Evolutionary conservation across 2,888 invertebrate species (phyloP), one percentile per base, ranked within the genome.

Genomic region (Coremacera marginata): DNA sequence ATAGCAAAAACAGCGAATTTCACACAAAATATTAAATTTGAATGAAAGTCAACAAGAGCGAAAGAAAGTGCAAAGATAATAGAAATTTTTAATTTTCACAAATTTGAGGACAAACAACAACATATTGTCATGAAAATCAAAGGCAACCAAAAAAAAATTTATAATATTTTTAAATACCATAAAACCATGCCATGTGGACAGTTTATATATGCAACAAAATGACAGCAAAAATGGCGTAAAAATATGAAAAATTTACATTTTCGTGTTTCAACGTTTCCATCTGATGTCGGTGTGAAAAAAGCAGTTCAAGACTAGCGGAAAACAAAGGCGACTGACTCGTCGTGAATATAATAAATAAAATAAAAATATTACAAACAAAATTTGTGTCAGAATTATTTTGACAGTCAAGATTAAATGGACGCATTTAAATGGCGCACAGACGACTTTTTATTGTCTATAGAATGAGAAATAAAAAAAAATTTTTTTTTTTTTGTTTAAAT

Each of bases 341-440:
- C 22, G 27, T 60, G 27, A 25, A 60, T 27, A 27, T 27, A 44
- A 67, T 14, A 67, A 67, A 67, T n/a, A 31, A 31, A 62, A 11
- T 31, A 8, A 11, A 37, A 65, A 65, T 16, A 16, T 27, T 19
- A 65, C 19, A 67, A 67, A 44, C n/a, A 49, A 37, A 37, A 67
- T 14, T 49, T 67, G n/a, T 65, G 34, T 60, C 37, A n/a, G 71
- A 71, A 51, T 68, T 68, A 27, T 71, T 71, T 71, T 60, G 71
- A 71, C 71, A 70, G 55, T 44, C 55, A 60, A 14, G 71, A 71
- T 71, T 57, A 71, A 51, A 57, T 37, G 37, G 44, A 25, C 37
- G 70, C 70, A 22, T 57, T 57, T 55, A 57, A 57, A 71, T 57
- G 55, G 19, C 37, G 16, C 55, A 75, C 67, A 55, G 52, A 55